phyloP scores from a whole-genome alignment of 2,888 invertebrate species.

The Microchrysa polita region DNA sequence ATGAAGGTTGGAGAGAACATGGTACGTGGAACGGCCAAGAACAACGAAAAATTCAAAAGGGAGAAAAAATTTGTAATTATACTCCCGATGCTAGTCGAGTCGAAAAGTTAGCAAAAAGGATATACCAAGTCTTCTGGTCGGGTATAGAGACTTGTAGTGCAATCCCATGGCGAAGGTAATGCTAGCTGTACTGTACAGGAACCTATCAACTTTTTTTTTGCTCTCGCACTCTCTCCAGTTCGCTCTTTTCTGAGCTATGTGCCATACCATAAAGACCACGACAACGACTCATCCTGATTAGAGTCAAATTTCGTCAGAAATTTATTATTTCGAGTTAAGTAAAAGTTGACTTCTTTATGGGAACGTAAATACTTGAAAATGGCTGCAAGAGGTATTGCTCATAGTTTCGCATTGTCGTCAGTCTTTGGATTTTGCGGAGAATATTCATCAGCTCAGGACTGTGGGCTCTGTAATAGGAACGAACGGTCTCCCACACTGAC shows the following conservation, averaged over 20 bases:
- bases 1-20: too few relatives aligned
- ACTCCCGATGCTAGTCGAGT: conserved; percentile 16
- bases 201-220: conserved; percentile 3
- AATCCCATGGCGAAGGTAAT: too few relatives aligned
- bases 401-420: background rate
- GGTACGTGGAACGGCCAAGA: too few relatives aligned
- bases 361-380: conserved; percentile 17
- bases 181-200: too few relatives aligned
- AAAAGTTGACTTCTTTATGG: conserved; percentile 18
- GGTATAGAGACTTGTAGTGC: too few relatives aligned
- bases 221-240: too few relatives aligned
- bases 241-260: too few relatives aligned
- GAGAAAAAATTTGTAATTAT: conserved; percentile 23
- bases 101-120: background rate
- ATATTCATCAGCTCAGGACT: too few relatives aligned
- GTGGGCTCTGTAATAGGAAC: too few relatives aligned
- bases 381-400: background rate
- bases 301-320: conserved; percentile 24
- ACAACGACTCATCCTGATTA: conserved; percentile 25
- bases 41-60: background rate
- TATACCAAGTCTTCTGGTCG: background rate
- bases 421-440: too few relatives aligned
- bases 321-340: conserved; percentile 19
- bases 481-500: too few relatives aligned
- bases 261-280: too few relatives aligned